Evolutionary conservation across 2,113 vertebrate genomes (phyloP).

Genomic region (Saguinus midas): DNA sequence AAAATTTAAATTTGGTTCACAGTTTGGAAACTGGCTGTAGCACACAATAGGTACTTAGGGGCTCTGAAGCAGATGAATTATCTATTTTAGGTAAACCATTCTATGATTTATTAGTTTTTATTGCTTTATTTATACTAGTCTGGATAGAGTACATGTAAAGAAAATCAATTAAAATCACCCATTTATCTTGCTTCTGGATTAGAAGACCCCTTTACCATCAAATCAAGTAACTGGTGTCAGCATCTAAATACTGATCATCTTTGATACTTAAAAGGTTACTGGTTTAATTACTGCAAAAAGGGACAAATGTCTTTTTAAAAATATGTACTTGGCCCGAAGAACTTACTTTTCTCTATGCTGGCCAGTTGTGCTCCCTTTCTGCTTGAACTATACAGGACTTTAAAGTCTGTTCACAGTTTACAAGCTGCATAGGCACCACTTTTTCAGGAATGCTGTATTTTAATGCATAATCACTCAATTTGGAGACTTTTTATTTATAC

Average conservation of each 20-base stretch:
- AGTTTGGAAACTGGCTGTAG: neutral
- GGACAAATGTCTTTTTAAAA: neutral
- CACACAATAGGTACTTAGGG: neutral
- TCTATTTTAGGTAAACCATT: neutral
- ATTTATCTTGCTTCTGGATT: neutral
- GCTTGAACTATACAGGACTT: neutral
- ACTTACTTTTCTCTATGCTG: neutral
- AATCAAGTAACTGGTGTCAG: neutral
- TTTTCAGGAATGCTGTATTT: slow-evolving; percentile 42
- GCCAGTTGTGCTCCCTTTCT: neutral
- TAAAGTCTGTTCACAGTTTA: slow-evolving; percentile 47
- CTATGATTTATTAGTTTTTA: neutral
- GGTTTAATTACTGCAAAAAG: neutral
- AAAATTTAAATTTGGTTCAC: neutral
- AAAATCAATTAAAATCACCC: slow-evolving; percentile 12
- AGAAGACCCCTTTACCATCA: neutral
- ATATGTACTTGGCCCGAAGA: neutral
- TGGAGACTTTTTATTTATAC: slow-evolving; percentile 40
- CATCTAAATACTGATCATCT: neutral
- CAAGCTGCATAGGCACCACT: neutral
- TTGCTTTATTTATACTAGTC: neutral
- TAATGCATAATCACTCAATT: slow-evolving; percentile 16
- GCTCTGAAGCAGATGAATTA: neutral
- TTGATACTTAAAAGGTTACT: neutral
- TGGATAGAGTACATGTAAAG: neutral